Base-by-base conservation (phyloP, 35 echinoderm and acorn worm genomes). In the Holothuria glaberrima region DNA sequence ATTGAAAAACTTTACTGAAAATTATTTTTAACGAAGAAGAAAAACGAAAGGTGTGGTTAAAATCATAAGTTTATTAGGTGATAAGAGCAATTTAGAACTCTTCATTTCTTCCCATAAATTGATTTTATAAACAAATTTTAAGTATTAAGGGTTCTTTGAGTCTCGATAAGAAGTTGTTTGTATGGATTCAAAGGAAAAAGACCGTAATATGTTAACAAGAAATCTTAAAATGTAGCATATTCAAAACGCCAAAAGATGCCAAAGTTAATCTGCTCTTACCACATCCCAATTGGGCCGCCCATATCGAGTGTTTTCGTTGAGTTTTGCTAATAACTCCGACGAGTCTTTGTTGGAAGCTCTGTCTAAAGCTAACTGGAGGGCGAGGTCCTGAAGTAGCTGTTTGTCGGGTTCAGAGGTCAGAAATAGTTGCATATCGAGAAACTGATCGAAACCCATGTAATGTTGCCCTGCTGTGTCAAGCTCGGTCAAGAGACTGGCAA, bases 241-340 rank as follows among this genome's bases (percentile, higher is more conserved):
- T n/a, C n/a, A n/a, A n/a, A n/a, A n/a, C n/a, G n/a, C n/a, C n/a
- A n/a, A n/a, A n/a, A n/a, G n/a, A n/a, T n/a, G n/a, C n/a, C 45
- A 24, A 52, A 28, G 22, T 76, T 18, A 7, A 35, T 35, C 36
- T 18, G 54, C 32, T 29, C 31, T 83, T 58, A 93, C 91, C 91
- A 67, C 38, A 68, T 76, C 86, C 91, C 91, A 93, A 28, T 93
- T 75, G 16, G 91, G 91, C 36, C 91, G 22, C 19, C 91, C 91
- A 68, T 88, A 88, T 80, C 30, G n/a, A 9, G 86, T 88, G 66
- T 59, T 88, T 44, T 70, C 69, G 58, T 90, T 90, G 30, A 90
- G 31, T 35, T 71, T 71, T 21, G 89, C 52, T 33, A 90, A 27
- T 35, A 90, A 52, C 33, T 90, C 89, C 19, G 66, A 41, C 26